Evolutionary conservation across 2,888 invertebrate species (phyloP).

Genomic region (Drosophila diplacantha): DNA sequence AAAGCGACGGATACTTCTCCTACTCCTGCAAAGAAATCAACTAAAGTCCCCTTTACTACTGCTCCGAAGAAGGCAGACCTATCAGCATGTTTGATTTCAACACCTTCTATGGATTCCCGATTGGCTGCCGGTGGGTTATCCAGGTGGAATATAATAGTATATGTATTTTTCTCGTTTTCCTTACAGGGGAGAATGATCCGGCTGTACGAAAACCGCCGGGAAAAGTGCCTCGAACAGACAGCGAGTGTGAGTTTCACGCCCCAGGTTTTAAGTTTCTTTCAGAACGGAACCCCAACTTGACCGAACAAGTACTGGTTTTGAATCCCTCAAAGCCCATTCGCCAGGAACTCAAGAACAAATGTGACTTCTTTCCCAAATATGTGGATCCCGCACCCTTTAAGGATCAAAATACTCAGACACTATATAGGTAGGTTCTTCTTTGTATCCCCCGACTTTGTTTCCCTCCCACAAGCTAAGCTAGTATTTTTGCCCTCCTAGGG

Average conservation of each 20-base stretch:
- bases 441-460: background rate
- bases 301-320: conserved; percentile 62
- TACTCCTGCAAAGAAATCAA: background rate
- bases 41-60: background rate
- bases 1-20: background rate
- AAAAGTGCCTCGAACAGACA: conserved; percentile 50
- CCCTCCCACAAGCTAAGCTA: no score
- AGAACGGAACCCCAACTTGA: conserved; percentile 23
- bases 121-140: conserved; percentile 46
- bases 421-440: conserved; percentile 67
- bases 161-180: background rate
- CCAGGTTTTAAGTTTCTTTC: conserved; percentile 55
- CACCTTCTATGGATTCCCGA: conserved; percentile 34
- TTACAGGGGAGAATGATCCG: conserved; percentile 35
- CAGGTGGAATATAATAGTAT: background rate
- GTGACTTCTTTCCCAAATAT: conserved; percentile 49
- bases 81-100: conserved; percentile 52
- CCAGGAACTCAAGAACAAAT: conserved; percentile 47
- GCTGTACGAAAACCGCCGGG: conserved; percentile 44
- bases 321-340: conserved; percentile 32
- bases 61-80: conserved; percentile 43
- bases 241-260: conserved; percentile 54
- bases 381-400: conserved; percentile 46
- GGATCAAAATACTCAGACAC: conserved; percentile 74
- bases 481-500: conserved; percentile 54